phyloP scores from a whole-genome alignment of 2,888 invertebrate species.

The Aproaerema taeniolella region DNA sequence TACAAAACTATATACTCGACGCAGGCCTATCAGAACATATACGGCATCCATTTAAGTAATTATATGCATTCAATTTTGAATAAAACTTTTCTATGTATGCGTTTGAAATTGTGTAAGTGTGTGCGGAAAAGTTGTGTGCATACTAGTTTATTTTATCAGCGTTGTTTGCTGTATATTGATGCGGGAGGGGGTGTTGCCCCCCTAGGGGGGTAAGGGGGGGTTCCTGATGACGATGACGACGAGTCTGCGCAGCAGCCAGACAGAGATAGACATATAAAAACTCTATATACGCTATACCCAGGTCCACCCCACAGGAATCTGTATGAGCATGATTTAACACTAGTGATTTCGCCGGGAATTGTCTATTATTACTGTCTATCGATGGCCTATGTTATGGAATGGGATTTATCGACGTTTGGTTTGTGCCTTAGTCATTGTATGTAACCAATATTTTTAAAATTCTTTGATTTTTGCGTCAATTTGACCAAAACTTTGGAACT shows the following conservation, averaged over 20 bases:
- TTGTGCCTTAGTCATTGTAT: too few relatives aligned
- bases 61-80: slow-evolving; percentile 64
- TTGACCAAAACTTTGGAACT: too few relatives aligned
- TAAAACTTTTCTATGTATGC: slow-evolving; percentile 36
- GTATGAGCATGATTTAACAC: slow-evolving; percentile 38
- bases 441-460: too few relatives aligned
- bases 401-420: slow-evolving; percentile 1
- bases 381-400: slow-evolving; percentile 2
- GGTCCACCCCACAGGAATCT: slow-evolving; percentile 26
- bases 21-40: neutral
- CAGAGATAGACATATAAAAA: slow-evolving; percentile 43
- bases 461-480: too few relatives aligned
- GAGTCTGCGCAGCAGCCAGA: slow-evolving; percentile 61
- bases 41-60: slow-evolving; percentile 50
- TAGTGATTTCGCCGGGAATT: slow-evolving; percentile 40
- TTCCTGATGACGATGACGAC: slow-evolving; percentile 59
- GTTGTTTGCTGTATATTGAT: slow-evolving; percentile 62
- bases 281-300: slow-evolving; percentile 30
- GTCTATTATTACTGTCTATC: slow-evolving; percentile 30
- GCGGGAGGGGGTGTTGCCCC: slow-evolving; percentile 32
- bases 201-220: slow-evolving; percentile 33
- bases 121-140: slow-evolving; percentile 22
- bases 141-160: slow-evolving; percentile 57
- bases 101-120: slow-evolving; percentile 22
- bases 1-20: neutral